Base-by-base conservation (phyloP, 2,888 invertebrate genomes). In the Xylota sylvarum region DNA sequence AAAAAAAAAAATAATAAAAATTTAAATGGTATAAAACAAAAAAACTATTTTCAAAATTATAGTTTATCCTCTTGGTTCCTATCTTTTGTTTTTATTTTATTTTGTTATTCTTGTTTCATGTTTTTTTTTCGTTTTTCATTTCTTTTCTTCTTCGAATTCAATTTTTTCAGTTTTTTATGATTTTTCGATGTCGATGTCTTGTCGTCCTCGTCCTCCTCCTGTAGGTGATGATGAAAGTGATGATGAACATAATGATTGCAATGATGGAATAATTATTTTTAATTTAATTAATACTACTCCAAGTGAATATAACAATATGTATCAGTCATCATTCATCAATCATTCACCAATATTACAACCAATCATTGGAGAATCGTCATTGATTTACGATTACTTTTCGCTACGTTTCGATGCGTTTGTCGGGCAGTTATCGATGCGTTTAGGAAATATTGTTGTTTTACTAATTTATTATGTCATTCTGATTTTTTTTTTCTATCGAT, bases 121-220 rank as follows among this genome's bases (percentile, higher is more conserved):
- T 82, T 64, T 70, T 52, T 76, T 50, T 65, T 79, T 77, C 60
- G 12, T 78, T 76, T 82, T 48, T 79, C 14, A 14, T 14, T 43
- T 43, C 14, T 64, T 78, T 76, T 48, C 35, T 58, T 88, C 58
- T 87, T 79, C 67, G 74, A 73, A 70, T 74, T 83, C 30, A 30
- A 67, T 87, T 70, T 69, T 74, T 87, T 82, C 84, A 88, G 88
- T 88, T 88, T 86, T 73, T 83, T 88, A 81, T 88, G 80, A 88
- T 81, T 88, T 88, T 37, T 74, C 69, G 55, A 79, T 73, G n/a
- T n/a, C n/a, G 74, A 72, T 83, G 67, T 67, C 69, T 58, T 80
- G 37, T 77, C 58, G 23, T 69, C 35, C n/a, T 77, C 32, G 12
- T 58, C 67, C 35, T 43, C 23, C 0, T 60, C 64, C 27, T 23